Evolutionary conservation across 2,797 vertebrate genomes (phyloP).

Genomic region (Sebastes trivittatus): DNA sequence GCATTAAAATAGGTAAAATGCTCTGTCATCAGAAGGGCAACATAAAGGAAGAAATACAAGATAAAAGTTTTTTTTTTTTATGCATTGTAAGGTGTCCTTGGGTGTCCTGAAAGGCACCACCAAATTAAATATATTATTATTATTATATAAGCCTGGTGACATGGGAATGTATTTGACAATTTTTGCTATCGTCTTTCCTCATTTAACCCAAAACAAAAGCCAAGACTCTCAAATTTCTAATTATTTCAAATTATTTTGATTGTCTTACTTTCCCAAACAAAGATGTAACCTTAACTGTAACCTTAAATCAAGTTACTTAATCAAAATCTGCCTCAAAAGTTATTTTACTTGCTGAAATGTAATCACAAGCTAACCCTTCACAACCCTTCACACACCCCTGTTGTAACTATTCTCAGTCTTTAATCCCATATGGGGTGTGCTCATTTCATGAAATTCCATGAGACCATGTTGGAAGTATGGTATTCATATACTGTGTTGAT

Average conservation of each 20-base stretch:
- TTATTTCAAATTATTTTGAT: conserved; percentile 28
- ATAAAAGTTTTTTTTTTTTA: background rate
- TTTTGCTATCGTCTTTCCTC: background rate
- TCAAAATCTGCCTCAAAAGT: conserved; percentile 17
- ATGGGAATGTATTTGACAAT: background rate
- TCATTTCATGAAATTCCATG: background rate
- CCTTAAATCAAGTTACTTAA: conserved; percentile 36
- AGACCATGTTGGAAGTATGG: background rate
- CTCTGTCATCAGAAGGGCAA: background rate
- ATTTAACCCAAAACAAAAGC: background rate
- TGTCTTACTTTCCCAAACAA: conserved; percentile 28
- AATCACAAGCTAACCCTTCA: conserved; percentile 2
- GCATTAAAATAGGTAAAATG: background rate
- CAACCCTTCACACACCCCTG: background rate
- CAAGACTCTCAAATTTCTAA: conserved; percentile 32
- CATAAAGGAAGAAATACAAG: background rate
- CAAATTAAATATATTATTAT: too few species aligned
- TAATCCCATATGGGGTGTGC: background rate
- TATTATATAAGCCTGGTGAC: background rate
- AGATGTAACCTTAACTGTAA: conserved; percentile 14
- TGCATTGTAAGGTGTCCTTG: too few species aligned
- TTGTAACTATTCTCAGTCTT: background rate
- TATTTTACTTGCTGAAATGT: conserved; percentile 50
- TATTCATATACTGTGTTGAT: background rate
- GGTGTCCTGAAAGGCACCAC: too few species aligned